phyloP scores from a whole-genome alignment of 2,797 vertebrate genomes.

The Nothura maculosa region DNA sequence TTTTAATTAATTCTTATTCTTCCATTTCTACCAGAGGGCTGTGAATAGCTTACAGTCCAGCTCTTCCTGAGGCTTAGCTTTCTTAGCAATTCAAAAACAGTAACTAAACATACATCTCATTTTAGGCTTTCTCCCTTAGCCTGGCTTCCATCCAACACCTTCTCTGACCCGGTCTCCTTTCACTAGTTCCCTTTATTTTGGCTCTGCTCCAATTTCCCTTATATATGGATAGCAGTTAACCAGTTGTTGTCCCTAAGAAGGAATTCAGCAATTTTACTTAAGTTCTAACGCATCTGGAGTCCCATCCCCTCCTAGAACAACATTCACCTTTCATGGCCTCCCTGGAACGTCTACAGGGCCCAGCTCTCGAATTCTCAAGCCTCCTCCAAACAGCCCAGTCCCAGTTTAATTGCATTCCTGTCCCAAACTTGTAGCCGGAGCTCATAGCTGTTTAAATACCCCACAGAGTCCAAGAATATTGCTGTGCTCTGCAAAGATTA shows the following conservation, averaged over 20 bases:
- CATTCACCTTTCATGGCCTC: not conserved
- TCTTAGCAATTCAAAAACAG: constrained; percentile 62
- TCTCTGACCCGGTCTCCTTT: constrained; percentile 68
- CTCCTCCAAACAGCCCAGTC: not conserved
- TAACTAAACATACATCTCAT: constrained; percentile 68
- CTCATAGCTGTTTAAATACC: not conserved
- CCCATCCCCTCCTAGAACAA: not conserved
- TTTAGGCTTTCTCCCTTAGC: constrained; percentile 55
- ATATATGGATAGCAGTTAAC: constrained; percentile 50
- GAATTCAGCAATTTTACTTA: not conserved
- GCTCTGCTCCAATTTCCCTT: constrained; percentile 57
- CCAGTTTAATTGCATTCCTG: not conserved
- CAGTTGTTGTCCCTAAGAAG: constrained; percentile 14
- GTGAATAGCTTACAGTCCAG: constrained; percentile 49
- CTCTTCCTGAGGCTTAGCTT: constrained; percentile 57
- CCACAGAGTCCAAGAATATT: not conserved
- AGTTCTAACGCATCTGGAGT: not conserved
- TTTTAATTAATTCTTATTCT: constrained; percentile 44
- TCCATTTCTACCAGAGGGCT: constrained; percentile 25
- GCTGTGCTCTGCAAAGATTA: not conserved
- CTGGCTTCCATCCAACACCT: constrained; percentile 64
- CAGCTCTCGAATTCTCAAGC: not conserved
- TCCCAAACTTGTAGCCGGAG: too few relatives aligned
- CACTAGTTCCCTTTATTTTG: constrained; percentile 70
- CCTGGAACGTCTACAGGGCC: not conserved